Evolutionary conservation across 2,113 vertebrate species (phyloP).

Genomic region (Mormyrus iriodes): DNA sequence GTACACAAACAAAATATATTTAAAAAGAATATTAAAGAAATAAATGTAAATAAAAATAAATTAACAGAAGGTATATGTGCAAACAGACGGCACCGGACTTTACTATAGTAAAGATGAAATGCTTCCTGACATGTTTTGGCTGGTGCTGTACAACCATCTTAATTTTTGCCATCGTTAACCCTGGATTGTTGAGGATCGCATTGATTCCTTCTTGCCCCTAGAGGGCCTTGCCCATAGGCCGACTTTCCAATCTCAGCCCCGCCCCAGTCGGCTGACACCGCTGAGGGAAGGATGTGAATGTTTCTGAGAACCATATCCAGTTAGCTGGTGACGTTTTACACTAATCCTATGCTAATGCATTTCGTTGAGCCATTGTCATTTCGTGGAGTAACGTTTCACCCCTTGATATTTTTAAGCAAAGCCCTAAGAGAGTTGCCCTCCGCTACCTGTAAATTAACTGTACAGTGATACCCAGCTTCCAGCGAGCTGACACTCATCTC

Average conservation of each 20-base stretch:
- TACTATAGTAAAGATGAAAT: not conserved
- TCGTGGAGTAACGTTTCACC: not conserved
- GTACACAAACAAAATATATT: not conserved
- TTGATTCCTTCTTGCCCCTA: not conserved
- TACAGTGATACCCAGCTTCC: not conserved
- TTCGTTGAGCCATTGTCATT: not conserved
- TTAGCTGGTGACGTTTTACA: not conserved
- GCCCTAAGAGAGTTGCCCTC: not conserved
- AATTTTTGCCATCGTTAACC: not conserved
- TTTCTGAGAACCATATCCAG: not conserved
- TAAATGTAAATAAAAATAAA: not conserved
- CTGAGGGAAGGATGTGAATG: not conserved
- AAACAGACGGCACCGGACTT: not conserved
- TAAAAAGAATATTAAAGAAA: not conserved
- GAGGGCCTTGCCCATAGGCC: not conserved
- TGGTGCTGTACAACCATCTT: not conserved
- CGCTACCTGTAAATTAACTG: not conserved
- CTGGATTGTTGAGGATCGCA: not conserved
- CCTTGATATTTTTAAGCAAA: not conserved
- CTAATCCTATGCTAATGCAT: not conserved
- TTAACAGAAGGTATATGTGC: not conserved
- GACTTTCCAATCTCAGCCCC: not conserved
- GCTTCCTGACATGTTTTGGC: not conserved
- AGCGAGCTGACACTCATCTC: not conserved
- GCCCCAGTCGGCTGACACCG: not conserved